Evolutionary conservation across 2,113 vertebrate species (phyloP), one percentile per base, ranked within the genome.

Genomic region (Proteles cristata): DNA sequence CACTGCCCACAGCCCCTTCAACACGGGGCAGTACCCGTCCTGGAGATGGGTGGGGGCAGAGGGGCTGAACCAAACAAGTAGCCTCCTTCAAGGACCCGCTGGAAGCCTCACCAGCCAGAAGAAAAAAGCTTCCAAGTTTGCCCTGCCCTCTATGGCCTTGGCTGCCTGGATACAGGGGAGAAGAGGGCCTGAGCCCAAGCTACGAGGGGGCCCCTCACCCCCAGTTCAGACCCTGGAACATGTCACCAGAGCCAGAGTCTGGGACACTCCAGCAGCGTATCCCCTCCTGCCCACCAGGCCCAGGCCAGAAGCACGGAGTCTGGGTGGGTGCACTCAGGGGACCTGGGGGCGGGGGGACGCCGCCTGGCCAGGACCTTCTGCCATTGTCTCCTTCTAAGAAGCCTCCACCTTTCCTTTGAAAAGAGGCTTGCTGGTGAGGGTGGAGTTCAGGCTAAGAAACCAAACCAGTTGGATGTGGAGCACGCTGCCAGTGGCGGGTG

Each of bases 341-440:
- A 7, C 10, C 2, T 6, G 48, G 23, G 3, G 4, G 43, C 21
- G 11, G 25, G 8, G 53, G 43, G 26, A 16, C 15, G 8, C 0
- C 1, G 50, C 11, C 50, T 12, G 50, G 50, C 50, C 0, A 0
- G 58, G 39, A 25, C 25, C 16, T 39, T 19, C n/a, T 7, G 2
- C 73, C 9, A 2, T 17, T 5, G 11, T 19, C n/a, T 28, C n/a
- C 23, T 35, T 79, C 33, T 17, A 55, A 86, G 85, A 25, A 92
- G 63, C 53, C 71, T 91, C 55, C 63, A 48, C 43, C 48, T 90
- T 87, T 76, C 58, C 71, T 88, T 92, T 79, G 48, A 63, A 50
- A 90, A 77, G 43, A 88, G 31, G 58, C 45, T 33, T 31, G 9
- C 21, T 25, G 35, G 23, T 68, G 19, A 76, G 19, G 65, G 45